These are phyloP conservation scores for Danio tinwini DNA, from an alignment of 2,797 vertebrate genomes.

Conservation along the genomic window DNA sequence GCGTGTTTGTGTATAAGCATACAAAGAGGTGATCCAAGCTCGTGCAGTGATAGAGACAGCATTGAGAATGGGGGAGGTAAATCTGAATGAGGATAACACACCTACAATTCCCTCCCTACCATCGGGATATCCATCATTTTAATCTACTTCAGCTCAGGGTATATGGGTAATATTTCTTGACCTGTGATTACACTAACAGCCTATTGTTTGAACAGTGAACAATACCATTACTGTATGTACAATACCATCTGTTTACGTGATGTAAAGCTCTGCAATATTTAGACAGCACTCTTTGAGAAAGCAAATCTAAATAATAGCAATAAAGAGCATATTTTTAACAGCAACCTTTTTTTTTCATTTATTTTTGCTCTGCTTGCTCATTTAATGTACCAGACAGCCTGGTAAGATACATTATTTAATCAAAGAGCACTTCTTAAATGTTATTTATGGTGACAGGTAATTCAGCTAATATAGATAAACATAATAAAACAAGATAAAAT, in stretches of 20 bases:
- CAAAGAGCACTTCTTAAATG: background rate
- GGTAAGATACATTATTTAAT: background rate
- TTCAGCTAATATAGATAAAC: background rate
- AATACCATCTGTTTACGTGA: constrained; percentile 74
- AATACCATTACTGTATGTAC: constrained; percentile 75
- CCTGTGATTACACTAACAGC: constrained; percentile 80
- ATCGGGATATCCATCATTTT: constrained; percentile 76
- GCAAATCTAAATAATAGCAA: background rate
- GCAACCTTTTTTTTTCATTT: background rate
- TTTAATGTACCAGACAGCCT: background rate
- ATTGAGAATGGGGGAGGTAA: constrained; percentile 72
- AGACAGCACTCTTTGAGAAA: background rate
- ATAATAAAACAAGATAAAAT: background rate
- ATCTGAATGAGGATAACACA: constrained; percentile 73
- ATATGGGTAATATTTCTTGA: constrained; percentile 78
- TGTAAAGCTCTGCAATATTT: constrained; percentile 64
- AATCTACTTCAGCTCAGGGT: constrained; percentile 74
- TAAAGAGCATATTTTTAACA: background rate
- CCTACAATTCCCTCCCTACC: constrained; percentile 63
- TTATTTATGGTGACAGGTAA: background rate
- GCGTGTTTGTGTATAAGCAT: constrained; percentile 58
- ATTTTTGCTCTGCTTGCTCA: background rate
- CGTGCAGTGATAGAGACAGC: constrained; percentile 57
- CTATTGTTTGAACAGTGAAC: constrained; percentile 82
- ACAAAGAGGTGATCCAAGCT: constrained; percentile 37